Evolutionary conservation across 2,113 vertebrate genomes (phyloP).

Genomic region (Atlantisia rogersi): DNA sequence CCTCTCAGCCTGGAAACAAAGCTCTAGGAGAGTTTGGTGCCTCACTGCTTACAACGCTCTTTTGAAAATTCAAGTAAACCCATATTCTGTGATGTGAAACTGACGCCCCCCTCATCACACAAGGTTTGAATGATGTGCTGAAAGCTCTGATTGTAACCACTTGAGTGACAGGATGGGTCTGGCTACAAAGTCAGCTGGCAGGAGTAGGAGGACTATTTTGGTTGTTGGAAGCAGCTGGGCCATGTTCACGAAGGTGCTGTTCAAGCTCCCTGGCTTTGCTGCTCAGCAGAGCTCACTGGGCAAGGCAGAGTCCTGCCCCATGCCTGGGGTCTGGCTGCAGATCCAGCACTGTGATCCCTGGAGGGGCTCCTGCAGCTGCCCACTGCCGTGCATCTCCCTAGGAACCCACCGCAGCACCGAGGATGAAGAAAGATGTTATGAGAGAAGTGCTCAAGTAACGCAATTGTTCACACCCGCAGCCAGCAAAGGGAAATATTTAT

Average conservation of each 20-base stretch:
- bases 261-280: background rate
- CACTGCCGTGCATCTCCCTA: background rate
- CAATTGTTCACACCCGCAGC: background rate
- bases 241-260: background rate
- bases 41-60: background rate
- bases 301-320: background rate
- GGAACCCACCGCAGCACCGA: background rate
- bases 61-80: background rate
- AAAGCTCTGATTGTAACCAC: background rate
- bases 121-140: background rate
- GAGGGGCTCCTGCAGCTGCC: rapidly evolving
- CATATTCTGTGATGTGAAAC: background rate
- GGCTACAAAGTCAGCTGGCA: background rate
- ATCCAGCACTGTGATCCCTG: background rate
- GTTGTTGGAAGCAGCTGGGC: background rate
- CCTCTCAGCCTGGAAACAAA: background rate
- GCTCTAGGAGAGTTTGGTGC: background rate
- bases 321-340: rapidly evolving
- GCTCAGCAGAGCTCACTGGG: background rate
- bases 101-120: background rate
- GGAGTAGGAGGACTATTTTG: background rate
- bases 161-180: background rate
- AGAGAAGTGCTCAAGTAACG: background rate
- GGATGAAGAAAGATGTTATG: background rate
- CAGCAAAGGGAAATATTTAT: conserved; percentile 18